Conservation (phyloP, 2,888 invertebrate genomes). For the Conomelus anceps region DNA sequence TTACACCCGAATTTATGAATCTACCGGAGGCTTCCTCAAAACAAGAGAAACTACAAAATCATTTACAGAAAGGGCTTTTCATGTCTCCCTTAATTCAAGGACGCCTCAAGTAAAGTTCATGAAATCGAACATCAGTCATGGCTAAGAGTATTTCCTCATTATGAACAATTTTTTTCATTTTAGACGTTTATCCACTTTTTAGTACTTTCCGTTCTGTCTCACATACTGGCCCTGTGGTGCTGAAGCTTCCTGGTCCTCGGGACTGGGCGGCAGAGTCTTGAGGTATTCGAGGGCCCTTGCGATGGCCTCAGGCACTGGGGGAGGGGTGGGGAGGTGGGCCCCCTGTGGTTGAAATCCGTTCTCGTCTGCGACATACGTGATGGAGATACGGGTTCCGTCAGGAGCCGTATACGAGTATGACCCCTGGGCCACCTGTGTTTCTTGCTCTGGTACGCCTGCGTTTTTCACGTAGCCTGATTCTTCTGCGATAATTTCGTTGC, state of each 20-base stretch:
- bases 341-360: slow-evolving; percentile 50
- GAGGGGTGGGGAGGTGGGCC: slow-evolving; percentile 71
- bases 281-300: slow-evolving; percentile 59
- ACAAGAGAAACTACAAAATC: no score
- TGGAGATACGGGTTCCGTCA: slow-evolving; percentile 55
- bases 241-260: slow-evolving; percentile 38
- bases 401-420: slow-evolving; percentile 61
- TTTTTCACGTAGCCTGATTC: slow-evolving; percentile 52
- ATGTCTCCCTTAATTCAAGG: no score
- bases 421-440: slow-evolving; percentile 45
- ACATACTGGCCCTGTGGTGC: slow-evolving; percentile 40
- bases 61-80: no score
- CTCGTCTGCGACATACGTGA: slow-evolving; percentile 62
- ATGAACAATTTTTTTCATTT: not conserved
- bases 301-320: slow-evolving; percentile 71
- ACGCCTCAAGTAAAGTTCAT: no score
- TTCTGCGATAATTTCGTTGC: slow-evolving; percentile 52
- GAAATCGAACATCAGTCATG: no score
- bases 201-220: not conserved
- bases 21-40: no score
- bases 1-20: no score
- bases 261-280: slow-evolving; percentile 47
- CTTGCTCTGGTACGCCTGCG: slow-evolving; percentile 50
- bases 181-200: not conserved
- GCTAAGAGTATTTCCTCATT: not conserved